Percentiles rank a stretch among this genome's conserved stretches.
phyloP scores from a whole-genome alignment of 2,797 vertebrate genomes.

The Uromys caudimaculatus region DNA sequence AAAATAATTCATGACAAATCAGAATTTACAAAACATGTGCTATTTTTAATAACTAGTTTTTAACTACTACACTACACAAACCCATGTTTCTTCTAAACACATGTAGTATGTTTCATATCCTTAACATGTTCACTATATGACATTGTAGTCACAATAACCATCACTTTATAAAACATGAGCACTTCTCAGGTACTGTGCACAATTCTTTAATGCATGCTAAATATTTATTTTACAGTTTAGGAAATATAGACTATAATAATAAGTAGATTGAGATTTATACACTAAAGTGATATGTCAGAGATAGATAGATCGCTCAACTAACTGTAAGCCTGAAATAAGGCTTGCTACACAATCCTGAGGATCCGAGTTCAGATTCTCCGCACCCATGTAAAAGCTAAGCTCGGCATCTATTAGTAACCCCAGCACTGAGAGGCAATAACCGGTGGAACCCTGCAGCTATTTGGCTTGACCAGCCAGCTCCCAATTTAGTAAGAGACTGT shows the following conservation, averaged over 20 bases:
- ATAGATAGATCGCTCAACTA: background rate
- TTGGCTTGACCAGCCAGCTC: background rate
- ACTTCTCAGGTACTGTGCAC: background rate
- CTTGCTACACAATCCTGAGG: background rate
- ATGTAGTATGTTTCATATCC: background rate
- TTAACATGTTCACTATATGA: constrained; percentile 14
- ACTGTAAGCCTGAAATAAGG: background rate
- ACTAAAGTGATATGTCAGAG: background rate
- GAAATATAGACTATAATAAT: constrained; percentile 19
- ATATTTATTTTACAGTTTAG: background rate
- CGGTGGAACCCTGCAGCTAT: background rate
- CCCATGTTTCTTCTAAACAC: background rate
- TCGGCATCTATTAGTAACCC: background rate
- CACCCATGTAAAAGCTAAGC: background rate
- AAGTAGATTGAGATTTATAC: constrained; percentile 17
- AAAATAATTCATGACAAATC: constrained; percentile 3
- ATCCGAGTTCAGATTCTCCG: background rate
- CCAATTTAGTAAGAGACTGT: background rate
- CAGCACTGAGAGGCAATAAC: background rate
- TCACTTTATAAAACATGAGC: constrained; percentile 33
- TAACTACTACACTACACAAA: background rate
- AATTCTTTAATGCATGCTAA: constrained; percentile 14
- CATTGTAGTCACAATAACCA: background rate
- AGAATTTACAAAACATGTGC: constrained; percentile 9
- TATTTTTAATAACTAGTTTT: constrained; percentile 29